These are phyloP conservation scores for Ceratitis capitata DNA, from an alignment of 1,140 invertebrate genomes.

Conservation along the genomic window DNA sequence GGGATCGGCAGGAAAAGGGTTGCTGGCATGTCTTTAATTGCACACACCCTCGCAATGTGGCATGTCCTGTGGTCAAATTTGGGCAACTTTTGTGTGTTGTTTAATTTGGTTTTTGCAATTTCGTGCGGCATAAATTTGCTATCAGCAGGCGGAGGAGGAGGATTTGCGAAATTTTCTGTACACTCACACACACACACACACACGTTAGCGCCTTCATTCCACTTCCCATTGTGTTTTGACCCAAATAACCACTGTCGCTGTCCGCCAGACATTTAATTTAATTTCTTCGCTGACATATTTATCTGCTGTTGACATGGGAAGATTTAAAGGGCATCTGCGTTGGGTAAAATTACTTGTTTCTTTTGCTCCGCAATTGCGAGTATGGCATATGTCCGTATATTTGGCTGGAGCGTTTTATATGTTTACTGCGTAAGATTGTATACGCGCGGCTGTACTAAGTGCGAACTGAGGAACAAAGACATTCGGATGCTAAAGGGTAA, in stretches of 20 bases:
- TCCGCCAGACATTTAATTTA: background rate
- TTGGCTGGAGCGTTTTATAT: too few relatives aligned
- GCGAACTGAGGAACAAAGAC: too few relatives aligned
- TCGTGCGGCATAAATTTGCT: background rate
- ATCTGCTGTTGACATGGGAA: background rate
- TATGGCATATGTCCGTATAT: background rate
- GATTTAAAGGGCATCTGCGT: background rate
- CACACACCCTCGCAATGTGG: background rate
- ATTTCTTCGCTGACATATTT: conserved; percentile 1
- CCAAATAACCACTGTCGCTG: background rate
- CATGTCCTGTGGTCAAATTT: conserved; percentile 1
- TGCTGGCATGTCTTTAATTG: background rate
- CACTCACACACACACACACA: background rate
- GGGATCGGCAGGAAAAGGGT: background rate
- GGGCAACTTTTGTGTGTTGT: conserved; percentile 1
- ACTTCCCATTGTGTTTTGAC: background rate
- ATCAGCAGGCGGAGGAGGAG: background rate
- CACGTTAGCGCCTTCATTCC: too few relatives aligned
- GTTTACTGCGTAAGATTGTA: background rate
- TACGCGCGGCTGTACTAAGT: too few relatives aligned
- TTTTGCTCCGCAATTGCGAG: background rate
- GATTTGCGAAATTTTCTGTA: background rate
- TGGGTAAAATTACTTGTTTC: background rate
- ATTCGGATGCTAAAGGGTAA: too few relatives aligned
- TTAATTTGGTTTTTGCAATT: background rate